Conservation (phyloP, 2,888 invertebrate genomes). For the Cordilura impudica region DNA sequence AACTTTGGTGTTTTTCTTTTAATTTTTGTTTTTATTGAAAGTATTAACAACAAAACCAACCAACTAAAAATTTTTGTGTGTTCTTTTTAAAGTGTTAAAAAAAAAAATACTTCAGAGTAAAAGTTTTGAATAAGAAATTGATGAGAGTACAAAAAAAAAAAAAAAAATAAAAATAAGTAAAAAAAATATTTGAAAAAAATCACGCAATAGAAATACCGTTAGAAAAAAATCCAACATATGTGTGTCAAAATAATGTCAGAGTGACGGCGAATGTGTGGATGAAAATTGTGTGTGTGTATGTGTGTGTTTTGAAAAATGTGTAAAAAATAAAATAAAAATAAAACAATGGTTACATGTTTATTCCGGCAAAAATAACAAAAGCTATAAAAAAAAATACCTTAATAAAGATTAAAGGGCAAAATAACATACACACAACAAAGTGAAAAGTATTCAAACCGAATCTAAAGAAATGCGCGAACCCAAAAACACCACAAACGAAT, state of each 20-base stretch:
- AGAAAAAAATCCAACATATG: neutral
- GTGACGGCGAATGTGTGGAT: neutral
- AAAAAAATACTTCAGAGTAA: neutral
- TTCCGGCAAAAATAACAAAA: neutral
- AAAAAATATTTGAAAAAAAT: neutral
- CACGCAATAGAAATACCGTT: too few relatives aligned
- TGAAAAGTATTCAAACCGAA: neutral
- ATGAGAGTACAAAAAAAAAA: neutral
- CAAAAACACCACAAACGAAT: conserved; percentile 2
- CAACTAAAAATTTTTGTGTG: neutral
- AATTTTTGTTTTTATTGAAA: too few relatives aligned
- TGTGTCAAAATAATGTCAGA: neutral
- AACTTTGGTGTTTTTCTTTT: conserved; percentile 52
- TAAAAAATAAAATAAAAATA: neutral
- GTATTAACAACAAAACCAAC: conserved; percentile 11
- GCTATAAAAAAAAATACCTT: neutral
- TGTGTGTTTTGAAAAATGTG: neutral
- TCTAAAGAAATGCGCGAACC: conserved; percentile 1
- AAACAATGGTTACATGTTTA: neutral
- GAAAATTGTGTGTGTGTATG: neutral
- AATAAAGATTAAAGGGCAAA: neutral
- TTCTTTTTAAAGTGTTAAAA: neutral
- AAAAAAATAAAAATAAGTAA: neutral
- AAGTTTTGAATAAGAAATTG: neutral
- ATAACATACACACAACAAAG: neutral